Evolutionary conservation across 2,113 vertebrate species (phyloP).

Genomic region (Xiphias gladius): DNA sequence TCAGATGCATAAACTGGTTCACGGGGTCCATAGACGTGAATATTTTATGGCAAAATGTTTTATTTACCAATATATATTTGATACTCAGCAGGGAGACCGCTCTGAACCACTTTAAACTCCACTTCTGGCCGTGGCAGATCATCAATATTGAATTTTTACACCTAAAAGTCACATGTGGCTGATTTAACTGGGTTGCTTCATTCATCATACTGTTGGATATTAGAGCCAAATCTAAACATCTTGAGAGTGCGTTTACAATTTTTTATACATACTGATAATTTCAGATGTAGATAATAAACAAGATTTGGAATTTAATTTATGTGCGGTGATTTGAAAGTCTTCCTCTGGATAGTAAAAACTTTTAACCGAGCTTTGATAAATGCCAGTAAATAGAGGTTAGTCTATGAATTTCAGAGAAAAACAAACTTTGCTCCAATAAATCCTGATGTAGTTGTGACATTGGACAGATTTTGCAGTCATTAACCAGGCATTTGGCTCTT

Average conservation of each 20-base stretch:
- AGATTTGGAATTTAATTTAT: neutral
- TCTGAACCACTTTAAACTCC: conserved; percentile 43
- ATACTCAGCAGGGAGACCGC: conserved; percentile 46
- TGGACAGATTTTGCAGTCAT: neutral
- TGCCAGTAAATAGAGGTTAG: neutral
- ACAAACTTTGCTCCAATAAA: neutral
- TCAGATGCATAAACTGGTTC: conserved; percentile 63
- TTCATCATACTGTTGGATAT: conserved; percentile 13
- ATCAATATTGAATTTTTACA: conserved; percentile 72
- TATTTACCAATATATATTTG: conserved; percentile 74
- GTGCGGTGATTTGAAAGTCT: neutral
- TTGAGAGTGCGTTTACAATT: conserved; percentile 14
- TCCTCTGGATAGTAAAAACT: neutral
- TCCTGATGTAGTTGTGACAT: neutral
- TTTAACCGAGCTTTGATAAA: neutral
- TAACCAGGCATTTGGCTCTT: conserved; percentile 6
- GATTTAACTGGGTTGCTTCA: conserved; percentile 41
- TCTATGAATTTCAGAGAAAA: neutral
- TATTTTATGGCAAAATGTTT: conserved; percentile 74
- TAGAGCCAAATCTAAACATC: conserved; percentile 22
- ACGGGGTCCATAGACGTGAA: conserved; percentile 51
- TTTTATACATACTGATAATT: neutral
- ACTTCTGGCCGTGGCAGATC: conserved; percentile 55
- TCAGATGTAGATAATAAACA: conserved; percentile 12
- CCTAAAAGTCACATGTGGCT: conserved; percentile 47